These are phyloP conservation scores for Zaprionus camerounensis DNA, from an alignment of 1,140 invertebrate genomes.

Conservation along the genomic window DNA sequence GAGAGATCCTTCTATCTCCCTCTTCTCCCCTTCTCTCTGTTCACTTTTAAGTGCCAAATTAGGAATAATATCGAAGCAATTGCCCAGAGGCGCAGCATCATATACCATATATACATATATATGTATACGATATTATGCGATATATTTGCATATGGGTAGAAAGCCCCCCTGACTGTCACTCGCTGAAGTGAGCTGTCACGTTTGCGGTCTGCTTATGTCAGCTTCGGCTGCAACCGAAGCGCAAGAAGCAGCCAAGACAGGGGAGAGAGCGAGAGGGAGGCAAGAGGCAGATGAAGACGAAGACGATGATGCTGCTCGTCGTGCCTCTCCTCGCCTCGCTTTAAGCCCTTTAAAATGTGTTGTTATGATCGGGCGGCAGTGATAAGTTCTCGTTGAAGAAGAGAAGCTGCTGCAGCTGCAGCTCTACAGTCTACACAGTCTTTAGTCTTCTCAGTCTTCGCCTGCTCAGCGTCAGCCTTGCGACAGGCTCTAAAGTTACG, in stretches of 20 bases:
- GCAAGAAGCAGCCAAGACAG: background rate
- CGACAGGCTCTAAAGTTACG: constrained; percentile 73
- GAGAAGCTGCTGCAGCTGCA: constrained; percentile 23
- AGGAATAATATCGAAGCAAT: constrained; percentile 77
- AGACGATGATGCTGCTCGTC: background rate
- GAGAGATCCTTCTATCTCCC: background rate
- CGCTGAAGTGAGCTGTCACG: constrained; percentile 80
- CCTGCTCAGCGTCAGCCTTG: constrained; percentile 57
- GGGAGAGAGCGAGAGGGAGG: background rate
- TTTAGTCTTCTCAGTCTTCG: constrained; percentile 19
- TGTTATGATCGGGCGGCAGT: constrained; percentile 78
- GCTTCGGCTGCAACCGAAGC: constrained; percentile 69
- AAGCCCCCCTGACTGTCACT: constrained; percentile 61
- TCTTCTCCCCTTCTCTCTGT: constrained; percentile 4
- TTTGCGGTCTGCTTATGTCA: constrained; percentile 82
- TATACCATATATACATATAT: background rate
- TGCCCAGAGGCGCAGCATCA: constrained; percentile 31
- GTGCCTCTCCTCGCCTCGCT: constrained; percentile 24
- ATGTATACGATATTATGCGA: constrained; percentile 4
- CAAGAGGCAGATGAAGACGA: constrained; percentile 17
- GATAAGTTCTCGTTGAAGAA: constrained; percentile 63
- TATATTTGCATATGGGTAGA: constrained; percentile 25
- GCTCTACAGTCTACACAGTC: constrained; percentile 37
- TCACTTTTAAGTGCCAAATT: constrained; percentile 76
- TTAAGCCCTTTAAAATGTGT: constrained; percentile 83